phyloP scores from a whole-genome alignment of 35 echinoderm and acorn worm genomes.

The Amphiura filiformis region DNA sequence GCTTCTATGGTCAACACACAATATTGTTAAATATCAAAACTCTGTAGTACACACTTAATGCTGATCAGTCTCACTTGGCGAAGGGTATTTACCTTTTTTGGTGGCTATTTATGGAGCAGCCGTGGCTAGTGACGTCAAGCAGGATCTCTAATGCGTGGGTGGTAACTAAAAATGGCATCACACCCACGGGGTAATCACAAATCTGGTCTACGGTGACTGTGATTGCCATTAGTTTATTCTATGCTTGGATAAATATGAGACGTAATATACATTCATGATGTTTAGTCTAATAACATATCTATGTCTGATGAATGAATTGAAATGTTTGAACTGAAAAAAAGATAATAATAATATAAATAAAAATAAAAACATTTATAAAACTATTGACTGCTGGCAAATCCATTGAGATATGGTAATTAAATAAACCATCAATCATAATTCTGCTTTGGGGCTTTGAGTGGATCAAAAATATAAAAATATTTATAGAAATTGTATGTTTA shows the following conservation, averaged over 20 bases:
- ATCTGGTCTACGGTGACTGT: background rate
- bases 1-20: background rate
- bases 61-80: background rate
- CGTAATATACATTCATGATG: background rate
- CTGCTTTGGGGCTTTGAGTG: too few relatives aligned
- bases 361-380: too few relatives aligned
- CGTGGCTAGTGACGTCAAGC: background rate
- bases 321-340: too few relatives aligned
- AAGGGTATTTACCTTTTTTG: conserved; percentile 8
- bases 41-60: background rate
- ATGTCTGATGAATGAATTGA: background rate
- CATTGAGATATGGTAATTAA: too few relatives aligned
- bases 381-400: too few relatives aligned
- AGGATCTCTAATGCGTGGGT: background rate
- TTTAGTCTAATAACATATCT: background rate
- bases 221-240: background rate
- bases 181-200: background rate
- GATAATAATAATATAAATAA: too few relatives aligned
- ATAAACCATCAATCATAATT: too few relatives aligned
- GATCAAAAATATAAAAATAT: too few relatives aligned
- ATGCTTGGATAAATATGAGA: background rate
- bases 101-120: conserved; percentile 1
- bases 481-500: too few relatives aligned
- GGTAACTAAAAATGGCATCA: conserved; percentile 6
- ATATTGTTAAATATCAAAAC: conserved; percentile 5